Base-by-base conservation (phyloP, 2,797 vertebrate genomes). In the Falco naumanni region DNA sequence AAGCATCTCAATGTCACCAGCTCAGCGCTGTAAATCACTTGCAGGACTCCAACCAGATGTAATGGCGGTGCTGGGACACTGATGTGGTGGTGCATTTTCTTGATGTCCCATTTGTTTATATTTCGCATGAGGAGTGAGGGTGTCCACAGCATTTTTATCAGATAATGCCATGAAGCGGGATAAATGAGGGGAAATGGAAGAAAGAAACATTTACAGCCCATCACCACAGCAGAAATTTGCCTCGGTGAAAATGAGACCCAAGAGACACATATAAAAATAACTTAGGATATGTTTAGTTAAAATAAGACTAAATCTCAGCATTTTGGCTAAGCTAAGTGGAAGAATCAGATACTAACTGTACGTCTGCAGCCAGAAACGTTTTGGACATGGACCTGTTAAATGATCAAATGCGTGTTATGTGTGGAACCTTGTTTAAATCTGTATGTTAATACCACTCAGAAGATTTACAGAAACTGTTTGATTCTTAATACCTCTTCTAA, bases 401-500 rank as follows among this genome's bases (percentile, higher is more conserved):
- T 93, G 90, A 90, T 69, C 47, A 87, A 96, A 96, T 95, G 87
- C 33, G 41, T 96, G 91, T 92, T 93, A 87, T 91, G 89, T 93
- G 89, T 41, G 39, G 71, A 85, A 74, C 81, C 28, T 33, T 97
- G 92, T 97, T 96, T 97, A 96, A 95, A 96, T 94, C 92, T 82
- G 82, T 87, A 96, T 85, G 97, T 95, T 93, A 94, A 89, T 97
- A 87, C 41, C 72, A 89, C 94, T 96, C 95, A 96, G 90, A 96
- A 97, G 94, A 97, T 96, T 97, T 97, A 96, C 87, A 97, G 96
- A 97, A 97, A 97, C 93, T 87, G 91, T 97, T 96, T 96, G 81
- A 78, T 96, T 97, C 95, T 97, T 97, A 96, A 91, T 97, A 97
- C 95, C 93, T 97, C 94, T 95, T 96, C 90, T 96, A 60, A 95